A percentile compares a stretch with the other conserved stretches of the same genome.
phyloP scores from a whole-genome alignment of 2,113 vertebrate species.

The Leptobrachium leishanense region DNA sequence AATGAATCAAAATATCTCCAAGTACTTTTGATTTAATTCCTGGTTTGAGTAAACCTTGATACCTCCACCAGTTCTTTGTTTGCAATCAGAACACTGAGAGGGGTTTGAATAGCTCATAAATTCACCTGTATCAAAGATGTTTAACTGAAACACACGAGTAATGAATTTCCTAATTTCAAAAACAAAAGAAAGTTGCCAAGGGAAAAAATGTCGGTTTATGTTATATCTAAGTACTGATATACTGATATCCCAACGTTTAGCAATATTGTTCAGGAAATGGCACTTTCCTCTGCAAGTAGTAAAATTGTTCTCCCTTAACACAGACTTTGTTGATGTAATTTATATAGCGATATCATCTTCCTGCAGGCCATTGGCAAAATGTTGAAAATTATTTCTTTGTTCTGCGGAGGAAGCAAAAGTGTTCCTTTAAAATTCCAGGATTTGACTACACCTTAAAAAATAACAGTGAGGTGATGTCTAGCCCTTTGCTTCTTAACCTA shows the following conservation, averaged over 20 bases:
- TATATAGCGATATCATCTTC: slow-evolving; percentile 23
- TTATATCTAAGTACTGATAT: background rate
- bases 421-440: slow-evolving; percentile 17
- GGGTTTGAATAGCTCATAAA: too few species aligned
- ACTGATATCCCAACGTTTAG: background rate
- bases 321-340: background rate
- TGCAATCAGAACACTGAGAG: too few species aligned
- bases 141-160: too few species aligned
- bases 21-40: too few species aligned
- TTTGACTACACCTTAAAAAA: slow-evolving; percentile 34
- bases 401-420: slow-evolving; percentile 26
- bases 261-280: background rate
- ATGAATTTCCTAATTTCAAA: background rate
- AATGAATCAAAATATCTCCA: too few species aligned
- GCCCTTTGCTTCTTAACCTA: background rate
- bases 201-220: background rate
- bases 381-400: slow-evolving; percentile 11
- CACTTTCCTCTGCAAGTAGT: background rate
- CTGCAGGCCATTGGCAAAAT: slow-evolving; percentile 32
- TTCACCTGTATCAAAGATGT: too few species aligned
- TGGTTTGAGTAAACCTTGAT: too few species aligned
- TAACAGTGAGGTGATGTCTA: slow-evolving; percentile 35
- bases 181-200: background rate
- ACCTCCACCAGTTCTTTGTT: too few species aligned
- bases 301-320: background rate